Evolutionary conservation across 1,140 invertebrate species (phyloP).

Genomic region (Eciton burchellii): DNA sequence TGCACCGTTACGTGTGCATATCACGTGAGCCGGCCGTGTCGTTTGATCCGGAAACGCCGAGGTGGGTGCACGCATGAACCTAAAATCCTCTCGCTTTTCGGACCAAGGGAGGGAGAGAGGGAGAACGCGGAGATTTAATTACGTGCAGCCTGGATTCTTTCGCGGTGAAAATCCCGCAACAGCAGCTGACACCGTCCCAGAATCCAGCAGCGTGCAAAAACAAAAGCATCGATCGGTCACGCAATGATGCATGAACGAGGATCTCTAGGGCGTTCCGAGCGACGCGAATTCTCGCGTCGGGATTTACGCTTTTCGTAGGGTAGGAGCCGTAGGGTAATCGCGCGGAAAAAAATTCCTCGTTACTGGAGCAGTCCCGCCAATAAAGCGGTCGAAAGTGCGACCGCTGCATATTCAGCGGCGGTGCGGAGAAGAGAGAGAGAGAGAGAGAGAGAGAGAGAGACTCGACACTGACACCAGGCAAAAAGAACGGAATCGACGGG

Average conservation of each 20-base stretch:
- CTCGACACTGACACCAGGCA: constrained; percentile 33
- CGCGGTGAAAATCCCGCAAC: not conserved
- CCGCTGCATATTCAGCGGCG: not conserved
- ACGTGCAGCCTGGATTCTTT: not conserved
- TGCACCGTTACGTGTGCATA: constrained; percentile 29
- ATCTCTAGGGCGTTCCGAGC: not conserved
- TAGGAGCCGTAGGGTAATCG: not conserved
- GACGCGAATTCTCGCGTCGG: not conserved
- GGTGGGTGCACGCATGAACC: not conserved
- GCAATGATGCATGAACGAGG: not conserved
- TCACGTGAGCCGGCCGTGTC: not conserved
- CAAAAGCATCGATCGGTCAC: not conserved
- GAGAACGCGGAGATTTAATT: not conserved
- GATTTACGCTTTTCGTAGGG: not conserved
- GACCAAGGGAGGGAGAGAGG: not conserved
- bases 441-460: constrained; percentile 21
- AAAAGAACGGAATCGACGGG: constrained; percentile 52
- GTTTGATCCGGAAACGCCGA: constrained; percentile 37
- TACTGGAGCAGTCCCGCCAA: constrained; percentile 42
- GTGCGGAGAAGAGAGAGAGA: not conserved
- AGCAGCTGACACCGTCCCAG: not conserved
- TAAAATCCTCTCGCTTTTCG: too few species aligned
- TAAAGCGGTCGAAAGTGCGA: constrained; percentile 3
- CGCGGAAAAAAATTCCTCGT: constrained; percentile 25
- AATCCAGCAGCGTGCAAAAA: not conserved